Percentiles rank a stretch among this genome's conserved stretches.
phyloP scores from a whole-genome alignment of 2,888 invertebrate species.

The Chymomyza fuscimana region DNA sequence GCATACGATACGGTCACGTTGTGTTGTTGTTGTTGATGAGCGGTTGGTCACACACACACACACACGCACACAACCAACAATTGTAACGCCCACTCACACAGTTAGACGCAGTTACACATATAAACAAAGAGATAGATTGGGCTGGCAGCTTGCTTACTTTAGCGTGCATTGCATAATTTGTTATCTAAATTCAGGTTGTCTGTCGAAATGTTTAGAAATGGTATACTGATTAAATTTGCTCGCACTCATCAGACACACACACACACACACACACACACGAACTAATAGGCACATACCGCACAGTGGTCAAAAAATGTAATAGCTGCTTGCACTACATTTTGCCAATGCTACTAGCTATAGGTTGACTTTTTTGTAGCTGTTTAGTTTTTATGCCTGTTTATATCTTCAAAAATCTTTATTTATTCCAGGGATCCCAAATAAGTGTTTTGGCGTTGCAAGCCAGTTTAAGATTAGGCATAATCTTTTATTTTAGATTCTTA shows the following conservation, averaged over 20 bases:
- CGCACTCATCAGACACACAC: conserved; percentile 18
- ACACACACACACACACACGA: conserved; percentile 7
- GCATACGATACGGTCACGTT: background rate
- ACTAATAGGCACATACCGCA: background rate
- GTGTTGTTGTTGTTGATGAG: conserved; percentile 1
- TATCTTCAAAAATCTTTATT: no score
- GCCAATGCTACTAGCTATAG: no score
- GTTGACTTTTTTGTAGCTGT: no score
- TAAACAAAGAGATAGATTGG: background rate
- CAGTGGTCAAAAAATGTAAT: background rate
- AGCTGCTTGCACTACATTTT: no score
- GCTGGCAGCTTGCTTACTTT: conserved; percentile 6
- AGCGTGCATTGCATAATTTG: conserved; percentile 67
- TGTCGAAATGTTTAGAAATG: conserved; percentile 66
- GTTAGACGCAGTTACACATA: background rate
- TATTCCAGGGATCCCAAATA: no score
- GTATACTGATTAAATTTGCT: conserved; percentile 76
- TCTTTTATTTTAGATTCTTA: no score
- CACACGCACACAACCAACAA: conserved; percentile 36
- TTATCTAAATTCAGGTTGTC: conserved; percentile 78
- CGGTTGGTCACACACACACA: background rate
- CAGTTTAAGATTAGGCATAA: no score
- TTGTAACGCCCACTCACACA: conserved; percentile 28
- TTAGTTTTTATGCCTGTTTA: no score
- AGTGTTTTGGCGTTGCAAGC: no score